Conservation (phyloP, 2,888 invertebrate species). For the Ctena decussata region DNA sequence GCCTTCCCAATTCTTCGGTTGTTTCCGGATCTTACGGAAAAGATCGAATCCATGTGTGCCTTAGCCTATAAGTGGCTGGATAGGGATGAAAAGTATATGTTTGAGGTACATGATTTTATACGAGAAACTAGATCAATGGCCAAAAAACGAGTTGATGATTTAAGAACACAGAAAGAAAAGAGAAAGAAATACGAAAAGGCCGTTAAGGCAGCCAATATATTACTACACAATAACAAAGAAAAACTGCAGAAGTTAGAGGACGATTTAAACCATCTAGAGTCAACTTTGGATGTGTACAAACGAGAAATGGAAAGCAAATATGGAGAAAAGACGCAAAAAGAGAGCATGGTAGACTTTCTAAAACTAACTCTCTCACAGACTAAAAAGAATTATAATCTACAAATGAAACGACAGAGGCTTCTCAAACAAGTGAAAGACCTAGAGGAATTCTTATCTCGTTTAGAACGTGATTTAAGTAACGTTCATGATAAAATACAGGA, state of each 20-base stretch:
- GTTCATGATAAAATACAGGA: slow-evolving; percentile 78
- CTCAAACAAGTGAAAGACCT: slow-evolving; percentile 81
- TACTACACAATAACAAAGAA: slow-evolving; percentile 81
- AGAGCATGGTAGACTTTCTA: slow-evolving; percentile 85
- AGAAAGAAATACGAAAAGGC: slow-evolving; percentile 80
- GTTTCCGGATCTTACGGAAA: slow-evolving; percentile 81
- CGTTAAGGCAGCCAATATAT: slow-evolving; percentile 78
- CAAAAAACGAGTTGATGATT: slow-evolving; percentile 74
- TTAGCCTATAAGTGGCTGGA: slow-evolving; percentile 82
- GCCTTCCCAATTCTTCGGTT: slow-evolving; percentile 84
- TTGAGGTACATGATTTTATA: slow-evolving; percentile 82
- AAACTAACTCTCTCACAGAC: slow-evolving; percentile 84
- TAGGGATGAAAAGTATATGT: slow-evolving; percentile 83
- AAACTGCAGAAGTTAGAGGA: slow-evolving; percentile 79
- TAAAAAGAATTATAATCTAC: slow-evolving; percentile 83
- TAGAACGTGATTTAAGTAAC: slow-evolving; percentile 77
- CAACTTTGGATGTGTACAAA: slow-evolving; percentile 74
- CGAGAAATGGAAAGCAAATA: slow-evolving; percentile 75
- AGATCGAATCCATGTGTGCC: slow-evolving; percentile 76
- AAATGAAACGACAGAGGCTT: slow-evolving; percentile 81
- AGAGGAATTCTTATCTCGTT: slow-evolving; percentile 74
- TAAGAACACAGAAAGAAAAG: slow-evolving; percentile 80
- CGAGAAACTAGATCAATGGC: slow-evolving; percentile 80
- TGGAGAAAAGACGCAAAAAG: slow-evolving; percentile 82
- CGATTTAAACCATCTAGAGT: slow-evolving; percentile 81